A percentile compares a stretch with the other conserved stretches of the same genome.
Conservation (phyloP, 2,113 vertebrate species). For the Phyllostomus hastatus region DNA sequence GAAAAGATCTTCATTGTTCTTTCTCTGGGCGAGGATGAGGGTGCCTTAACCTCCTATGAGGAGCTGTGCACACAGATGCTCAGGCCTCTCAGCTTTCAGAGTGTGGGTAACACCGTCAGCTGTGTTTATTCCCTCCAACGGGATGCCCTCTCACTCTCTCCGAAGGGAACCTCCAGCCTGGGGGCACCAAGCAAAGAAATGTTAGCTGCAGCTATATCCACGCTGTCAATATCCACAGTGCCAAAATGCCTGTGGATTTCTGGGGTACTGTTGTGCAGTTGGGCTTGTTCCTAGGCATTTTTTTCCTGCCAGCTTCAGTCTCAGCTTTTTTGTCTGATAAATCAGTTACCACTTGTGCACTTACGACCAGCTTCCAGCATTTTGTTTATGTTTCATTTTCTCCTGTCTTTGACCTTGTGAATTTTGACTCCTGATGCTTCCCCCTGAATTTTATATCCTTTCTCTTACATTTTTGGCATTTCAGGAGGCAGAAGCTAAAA, state of each 20-base stretch:
- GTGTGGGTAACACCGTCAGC: not conserved
- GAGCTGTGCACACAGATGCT: not conserved
- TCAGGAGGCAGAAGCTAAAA: not conserved
- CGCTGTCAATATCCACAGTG: not conserved
- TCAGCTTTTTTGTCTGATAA: not conserved
- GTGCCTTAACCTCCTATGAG: not conserved
- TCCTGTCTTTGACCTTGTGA: not conserved
- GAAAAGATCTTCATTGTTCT: not conserved
- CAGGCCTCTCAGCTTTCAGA: not conserved
- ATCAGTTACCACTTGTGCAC: not conserved
- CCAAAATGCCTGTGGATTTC: not conserved
- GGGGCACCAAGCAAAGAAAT: not conserved
- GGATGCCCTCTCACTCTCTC: not conserved
- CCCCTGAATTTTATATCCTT: not conserved
- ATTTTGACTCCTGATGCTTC: not conserved
- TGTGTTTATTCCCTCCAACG: not conserved
- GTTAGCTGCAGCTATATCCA: not conserved
- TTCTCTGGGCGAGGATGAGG: not conserved
- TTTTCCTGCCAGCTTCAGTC: not conserved
- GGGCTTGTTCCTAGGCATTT: not conserved
- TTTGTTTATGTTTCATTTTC: not conserved
- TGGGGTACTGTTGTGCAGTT: not conserved
- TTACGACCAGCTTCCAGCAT: not conserved
- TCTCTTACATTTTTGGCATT: not conserved
- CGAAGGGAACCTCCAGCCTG: not conserved